Conservation (phyloP, 1,140 invertebrate species). For the Anagrus nilaparvatae region DNA sequence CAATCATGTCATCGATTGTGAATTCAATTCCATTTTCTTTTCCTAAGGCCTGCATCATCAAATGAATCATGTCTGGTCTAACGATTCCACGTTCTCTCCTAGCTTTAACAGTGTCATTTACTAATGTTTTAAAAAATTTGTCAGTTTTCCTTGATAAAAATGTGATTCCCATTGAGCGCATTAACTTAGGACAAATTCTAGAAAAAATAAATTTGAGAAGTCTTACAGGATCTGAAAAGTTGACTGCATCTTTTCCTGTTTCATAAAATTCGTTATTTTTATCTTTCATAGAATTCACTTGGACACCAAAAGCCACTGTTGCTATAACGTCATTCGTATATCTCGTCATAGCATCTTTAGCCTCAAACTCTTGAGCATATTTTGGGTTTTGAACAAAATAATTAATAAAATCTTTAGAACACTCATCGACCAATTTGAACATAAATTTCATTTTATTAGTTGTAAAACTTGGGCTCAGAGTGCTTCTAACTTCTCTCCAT, state of each 20-base stretch:
- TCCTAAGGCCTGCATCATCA: conserved; percentile 37
- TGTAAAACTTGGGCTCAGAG: conserved; percentile 37
- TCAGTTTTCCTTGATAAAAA: conserved; percentile 1
- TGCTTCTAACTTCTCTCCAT: conserved; percentile 39
- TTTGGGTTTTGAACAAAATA: conserved; percentile 20
- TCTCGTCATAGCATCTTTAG: conserved; percentile 19
- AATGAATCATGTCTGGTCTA: conserved; percentile 39
- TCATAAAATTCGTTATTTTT: conserved; percentile 39
- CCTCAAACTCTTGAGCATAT: conserved; percentile 9
- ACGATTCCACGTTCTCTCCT: conserved; percentile 32
- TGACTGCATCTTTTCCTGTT: conserved; percentile 27
- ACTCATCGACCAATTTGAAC: conserved; percentile 35
- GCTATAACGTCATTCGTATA: conserved; percentile 22
- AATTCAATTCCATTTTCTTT: conserved; percentile 30
- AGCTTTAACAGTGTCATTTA: conserved; percentile 21
- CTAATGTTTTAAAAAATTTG: conserved; percentile 11
- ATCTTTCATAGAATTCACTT: conserved; percentile 24
- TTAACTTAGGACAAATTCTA: conserved; percentile 3
- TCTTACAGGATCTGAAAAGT: conserved; percentile 9
- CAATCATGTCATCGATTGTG: conserved; percentile 44
- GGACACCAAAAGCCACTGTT: conserved; percentile 21
- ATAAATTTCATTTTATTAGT: conserved; percentile 41
- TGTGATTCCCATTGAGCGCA: neutral
- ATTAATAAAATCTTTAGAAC: conserved; percentile 27
- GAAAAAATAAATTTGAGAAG: conserved; percentile 12